Conservation (phyloP, 2,113 vertebrate genomes). For the Ceuthmochares aereus region DNA sequence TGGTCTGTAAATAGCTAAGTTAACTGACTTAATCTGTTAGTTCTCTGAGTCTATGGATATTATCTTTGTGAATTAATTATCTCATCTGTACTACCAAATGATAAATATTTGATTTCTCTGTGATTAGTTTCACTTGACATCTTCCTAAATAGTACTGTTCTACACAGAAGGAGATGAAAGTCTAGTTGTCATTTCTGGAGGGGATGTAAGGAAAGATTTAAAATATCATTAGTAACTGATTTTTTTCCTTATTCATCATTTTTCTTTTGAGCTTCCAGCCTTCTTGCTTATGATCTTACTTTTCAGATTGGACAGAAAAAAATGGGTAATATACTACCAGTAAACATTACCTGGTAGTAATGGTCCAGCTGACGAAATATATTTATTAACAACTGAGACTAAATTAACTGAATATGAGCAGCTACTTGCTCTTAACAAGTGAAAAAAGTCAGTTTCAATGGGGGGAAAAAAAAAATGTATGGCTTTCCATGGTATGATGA, state of each 20-base stretch:
- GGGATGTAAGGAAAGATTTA: not conserved
- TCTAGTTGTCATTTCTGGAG: not conserved
- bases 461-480: not conserved
- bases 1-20: not conserved
- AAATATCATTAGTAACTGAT: not conserved
- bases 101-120: not conserved
- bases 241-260: not conserved
- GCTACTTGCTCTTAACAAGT: not conserved
- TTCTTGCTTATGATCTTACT: not conserved
- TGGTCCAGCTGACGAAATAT: not conserved
- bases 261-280: not conserved
- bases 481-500: not conserved
- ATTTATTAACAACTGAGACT: not conserved
- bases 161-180: not conserved
- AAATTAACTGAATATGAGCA: not conserved
- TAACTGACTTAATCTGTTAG: not conserved
- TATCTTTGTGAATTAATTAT: not conserved
- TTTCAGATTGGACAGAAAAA: not conserved
- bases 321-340: not conserved
- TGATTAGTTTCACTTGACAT: not conserved
- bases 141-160: not conserved
- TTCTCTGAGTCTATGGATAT: not conserved
- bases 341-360: not conserved
- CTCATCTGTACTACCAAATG: not conserved
- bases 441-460: not conserved